Evolutionary conservation across 2,888 invertebrate species (phyloP), one percentile per base, ranked within the genome.

Genomic region (Aphidius colemani): DNA sequence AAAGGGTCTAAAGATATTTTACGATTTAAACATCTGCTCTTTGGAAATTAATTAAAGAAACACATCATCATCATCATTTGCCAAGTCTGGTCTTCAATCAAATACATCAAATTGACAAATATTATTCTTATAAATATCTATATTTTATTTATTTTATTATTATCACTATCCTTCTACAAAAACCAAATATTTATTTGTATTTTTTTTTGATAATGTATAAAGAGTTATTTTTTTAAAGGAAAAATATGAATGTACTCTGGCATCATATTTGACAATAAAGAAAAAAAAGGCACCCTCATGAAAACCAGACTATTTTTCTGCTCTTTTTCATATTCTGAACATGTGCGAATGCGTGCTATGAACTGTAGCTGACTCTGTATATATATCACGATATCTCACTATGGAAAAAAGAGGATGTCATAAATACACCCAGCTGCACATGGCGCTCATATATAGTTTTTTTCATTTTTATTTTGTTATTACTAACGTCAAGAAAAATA

Each of bases 41-140:
- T 59, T 53, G 53, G 53, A 71, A 74, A 77, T 78, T 77, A 80
- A 79, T 78, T 76, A 74, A 71, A 68, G 56, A 43, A 59, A 44
- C 46, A 45, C 66, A 56, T 53, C 56, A 13, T 53, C 44, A 55
- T 39, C 44, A 55, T 39, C 59, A 59, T 46, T 43, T 53, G 51
- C 63, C 53, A 49, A 61, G 43, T 18, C 44, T n/a, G 51, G 49
- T 64, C 30, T 61, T 64, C 64, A 62, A 63, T 18, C 0, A 56
- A 10, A 1, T 13, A 13, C 2, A 1, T 13, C 13, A 13, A 13
- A 18, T 18, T 18, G 13, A 18, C 13, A 18, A 18, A 18, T 18
- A 18, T 18, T 18, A 18, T 18, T 2, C 2, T 18, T 18, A 18
- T 18, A 45, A 18, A 11, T 7, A 9, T 6, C 1, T 7, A 13